These are phyloP conservation scores for Heterohyrax brucei DNA, from an alignment of 2,797 vertebrate species.

Conservation along the genomic window DNA sequence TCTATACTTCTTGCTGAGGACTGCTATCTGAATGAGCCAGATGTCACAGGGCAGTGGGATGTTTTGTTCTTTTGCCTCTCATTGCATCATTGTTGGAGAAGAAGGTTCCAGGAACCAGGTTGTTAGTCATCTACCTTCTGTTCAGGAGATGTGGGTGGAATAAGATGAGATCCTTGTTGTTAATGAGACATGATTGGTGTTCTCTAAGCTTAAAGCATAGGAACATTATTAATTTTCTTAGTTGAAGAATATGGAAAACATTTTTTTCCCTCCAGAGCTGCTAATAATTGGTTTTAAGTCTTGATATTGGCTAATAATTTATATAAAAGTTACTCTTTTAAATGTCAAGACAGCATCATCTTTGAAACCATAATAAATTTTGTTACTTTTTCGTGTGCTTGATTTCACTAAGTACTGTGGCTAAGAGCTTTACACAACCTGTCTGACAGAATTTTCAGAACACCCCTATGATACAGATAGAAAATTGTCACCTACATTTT, in stretches of 20 bases:
- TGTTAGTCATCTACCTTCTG: conserved; percentile 59
- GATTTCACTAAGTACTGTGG: background rate
- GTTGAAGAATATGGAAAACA: background rate
- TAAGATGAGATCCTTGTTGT: background rate
- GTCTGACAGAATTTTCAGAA: background rate
- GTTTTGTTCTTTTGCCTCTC: background rate
- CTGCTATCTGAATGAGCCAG: background rate
- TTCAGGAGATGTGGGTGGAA: background rate
- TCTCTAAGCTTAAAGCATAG: background rate
- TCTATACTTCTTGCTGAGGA: background rate
- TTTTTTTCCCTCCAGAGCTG: background rate
- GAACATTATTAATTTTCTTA: background rate
- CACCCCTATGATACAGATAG: too few relatives aligned
- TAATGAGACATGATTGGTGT: background rate
- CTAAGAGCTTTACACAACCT: background rate
- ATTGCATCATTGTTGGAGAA: background rate
- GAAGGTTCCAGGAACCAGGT: conserved; percentile 15
- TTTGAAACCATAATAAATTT: background rate
- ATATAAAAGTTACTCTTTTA: background rate
- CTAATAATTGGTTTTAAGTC: background rate
- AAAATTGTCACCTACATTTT: background rate
- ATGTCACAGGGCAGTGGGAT: background rate
- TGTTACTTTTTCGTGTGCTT: background rate
- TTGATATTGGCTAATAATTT: conserved; percentile 3
- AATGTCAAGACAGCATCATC: background rate